A percentile compares a stretch with the other conserved stretches of the same genome.
phyloP scores from a whole-genome alignment of 2,113 vertebrate genomes.

The Scartelaos histophorus region DNA sequence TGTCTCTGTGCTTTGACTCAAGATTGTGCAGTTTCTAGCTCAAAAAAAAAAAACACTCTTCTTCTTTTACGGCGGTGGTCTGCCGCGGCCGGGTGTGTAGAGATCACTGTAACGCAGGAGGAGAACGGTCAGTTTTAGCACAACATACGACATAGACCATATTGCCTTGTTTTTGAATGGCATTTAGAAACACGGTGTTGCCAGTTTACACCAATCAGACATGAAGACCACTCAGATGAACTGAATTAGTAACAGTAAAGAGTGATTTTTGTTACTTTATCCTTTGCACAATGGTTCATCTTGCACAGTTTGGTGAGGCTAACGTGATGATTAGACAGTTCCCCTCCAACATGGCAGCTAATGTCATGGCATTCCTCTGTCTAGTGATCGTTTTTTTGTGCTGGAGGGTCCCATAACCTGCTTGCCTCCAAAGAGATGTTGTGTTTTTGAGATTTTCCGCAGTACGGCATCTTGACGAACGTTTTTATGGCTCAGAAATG shows the following conservation, averaged over 20 bases:
- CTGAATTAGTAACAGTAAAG: neutral
- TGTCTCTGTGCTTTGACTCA: slow-evolving; percentile 39
- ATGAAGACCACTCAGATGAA: neutral
- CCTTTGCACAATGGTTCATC: no score
- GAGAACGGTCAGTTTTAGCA: slow-evolving; percentile 24
- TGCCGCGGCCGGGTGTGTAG: neutral
- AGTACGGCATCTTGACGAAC: neutral
- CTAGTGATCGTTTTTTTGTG: no score
- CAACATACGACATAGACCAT: slow-evolving; percentile 17
- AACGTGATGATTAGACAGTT: neutral
- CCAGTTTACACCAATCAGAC: neutral
- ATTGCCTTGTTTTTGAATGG: slow-evolving; percentile 35
- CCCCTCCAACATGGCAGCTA: no score
- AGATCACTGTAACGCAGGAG: neutral
- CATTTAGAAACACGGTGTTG: slow-evolving; percentile 8
- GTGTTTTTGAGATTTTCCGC: neutral
- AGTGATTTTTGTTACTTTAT: neutral
- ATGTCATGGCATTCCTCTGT: no score
- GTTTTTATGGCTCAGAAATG: neutral
- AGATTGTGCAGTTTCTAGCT: slow-evolving; percentile 18
- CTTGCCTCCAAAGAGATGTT: neutral
- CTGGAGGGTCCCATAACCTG: neutral
- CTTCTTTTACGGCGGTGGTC: neutral
- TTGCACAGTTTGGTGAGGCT: neutral
- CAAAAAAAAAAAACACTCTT: slow-evolving; percentile 11